Base-by-base conservation (phyloP, 92 coral and sea anemone species). In the Phenganax marumi region DNA sequence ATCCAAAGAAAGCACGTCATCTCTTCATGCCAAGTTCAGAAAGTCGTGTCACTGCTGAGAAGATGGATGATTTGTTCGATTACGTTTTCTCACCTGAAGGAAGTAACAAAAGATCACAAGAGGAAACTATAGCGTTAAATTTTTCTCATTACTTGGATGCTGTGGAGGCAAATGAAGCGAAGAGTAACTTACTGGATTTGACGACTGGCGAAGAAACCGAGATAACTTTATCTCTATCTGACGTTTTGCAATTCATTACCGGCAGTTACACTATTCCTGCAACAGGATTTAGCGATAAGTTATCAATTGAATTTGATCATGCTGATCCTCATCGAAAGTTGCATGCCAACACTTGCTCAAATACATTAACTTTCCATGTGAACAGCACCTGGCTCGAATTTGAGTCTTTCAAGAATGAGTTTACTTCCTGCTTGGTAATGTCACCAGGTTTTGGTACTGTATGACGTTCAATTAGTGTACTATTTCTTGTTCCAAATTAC, bases 21-120 rank as follows among this genome's bases (percentile, higher is more conserved):
- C 64, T 88, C 56, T 88, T 88, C 84, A 47, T 84, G 68, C 53
- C 21, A 23, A 52, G 83, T 81, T 68, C 61, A 13, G 88, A 88
- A 12, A 84, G 73, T 82, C 79, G 81, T 60, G 50, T 84, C 55
- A 61, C 68, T 62, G 68, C 68, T 62, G 68, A 62, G 25, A 62
- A 19, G 80, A 46, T 87, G 53, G 87, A 83, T 75, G 81, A 76
- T 14, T 86, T 83, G 22, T 83, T 87, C 52, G 84, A 83, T 50
- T 70, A 74, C 52, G 51, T 22, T 49, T 78, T 87, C 53, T 76
- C 87, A 49, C 19, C 66, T 52, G 68, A 22, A 76, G 90, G 87
- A 83, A 87, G 82, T 81, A 87, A 87, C 88, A 84, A 83, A n/a
- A 77, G 85, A 72, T 70, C 57, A n/a, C 50, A 77, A 61, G 87